Evolutionary conservation across 2,888 invertebrate species (phyloP), one percentile per base, ranked within the genome.

Genomic region (Chalcis sispes): DNA sequence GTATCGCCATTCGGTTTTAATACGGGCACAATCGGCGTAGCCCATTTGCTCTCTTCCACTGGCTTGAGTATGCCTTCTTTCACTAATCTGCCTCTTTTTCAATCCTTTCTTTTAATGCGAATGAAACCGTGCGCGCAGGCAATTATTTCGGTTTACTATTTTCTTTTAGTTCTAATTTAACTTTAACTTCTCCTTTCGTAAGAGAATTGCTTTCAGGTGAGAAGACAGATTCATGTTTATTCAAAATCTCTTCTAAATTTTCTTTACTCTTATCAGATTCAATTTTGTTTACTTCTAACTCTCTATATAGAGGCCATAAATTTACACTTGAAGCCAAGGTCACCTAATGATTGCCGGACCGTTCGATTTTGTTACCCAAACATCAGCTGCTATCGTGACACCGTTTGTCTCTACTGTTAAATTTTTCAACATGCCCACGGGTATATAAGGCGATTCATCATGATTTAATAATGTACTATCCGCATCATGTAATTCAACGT

Each of bases 11-110:
- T 46, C 8, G 54, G 23, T 23, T 56, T 66, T 27, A 59, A 10
- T 27, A 80, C 74, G 0, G 80, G 78, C 3, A 81, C 80, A 20
- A 81, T 75, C 18, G 79, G 81, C 2, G 80, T 82, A 0, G 77
- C 79, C 77, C 80, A 81, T 0, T 56, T 48, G 50, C 73, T 75
- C 8, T 36, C 66, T 20, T 64, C 69, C 1, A 54, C 32, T 32
- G 65, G 67, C 1, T 46, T 56, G 20, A 79, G 77, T 1, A 76
- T 66, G 10, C 73, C 72, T 1, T 73, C 42, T n/a, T 40, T 52
- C 10, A 72, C 77, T 13, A 78, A 40, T 18, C 76, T 40, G 23
- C 59, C 32, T 79, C 67, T 1, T 72, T 52, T 13, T 79, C 77
- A 0, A 79, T 18, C 59, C 69, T 72, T 2, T 48, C 29, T 64